Base-by-base conservation (phyloP, 2,113 vertebrate genomes). In the Alligator sinensis region DNA sequence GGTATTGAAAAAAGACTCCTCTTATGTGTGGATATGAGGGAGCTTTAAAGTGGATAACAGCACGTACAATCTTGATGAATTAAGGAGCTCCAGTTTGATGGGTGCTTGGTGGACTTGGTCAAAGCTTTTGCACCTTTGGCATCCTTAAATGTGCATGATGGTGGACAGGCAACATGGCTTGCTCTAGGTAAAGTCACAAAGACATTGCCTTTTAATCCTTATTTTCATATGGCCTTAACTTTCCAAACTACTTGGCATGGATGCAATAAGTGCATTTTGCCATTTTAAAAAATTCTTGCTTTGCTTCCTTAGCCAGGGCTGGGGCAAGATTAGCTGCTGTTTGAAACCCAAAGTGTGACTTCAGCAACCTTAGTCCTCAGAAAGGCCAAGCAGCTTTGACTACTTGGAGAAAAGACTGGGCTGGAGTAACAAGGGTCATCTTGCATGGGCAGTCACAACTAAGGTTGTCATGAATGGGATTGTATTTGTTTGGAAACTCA, bases 61-160 rank as follows among this genome's bases (percentile, higher is more conserved):
- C 66, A 90, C 74, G 70, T 77, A 83, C 91, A 82, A 85, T 82
- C 61, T 86, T 92, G 12, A 47, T 63, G 77, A 88, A 93, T 83
- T 88, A 2, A 89, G 94, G 91, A 68, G 80, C 17, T 27, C 16
- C 57, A 24, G 21, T 1, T 93, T 79, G 28, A 85, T 94, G 82
- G 47, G 11, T 12, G 15, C 58, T 88, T 94, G 60, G 76, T 61
- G 47, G 47, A 81, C 60, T 77, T 28, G 90, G 34, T 87, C 63
- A 80, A 25, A 12, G 61, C 38, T 75, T 86, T 91, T 84, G 27
- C 12, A 25, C 70, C 21, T 47, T 74, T 38, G 47, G 70, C 22
- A 74, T 25, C 47, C 34, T 47, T 89, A 62, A 89, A 86, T 61
- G 87, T 15, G 25, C 34, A 82, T 38, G 28, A 78, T 57, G 14